These are phyloP conservation scores for Nyctibius bracteatus DNA, from an alignment of 2,113 vertebrate species.

Conservation along the genomic window DNA sequence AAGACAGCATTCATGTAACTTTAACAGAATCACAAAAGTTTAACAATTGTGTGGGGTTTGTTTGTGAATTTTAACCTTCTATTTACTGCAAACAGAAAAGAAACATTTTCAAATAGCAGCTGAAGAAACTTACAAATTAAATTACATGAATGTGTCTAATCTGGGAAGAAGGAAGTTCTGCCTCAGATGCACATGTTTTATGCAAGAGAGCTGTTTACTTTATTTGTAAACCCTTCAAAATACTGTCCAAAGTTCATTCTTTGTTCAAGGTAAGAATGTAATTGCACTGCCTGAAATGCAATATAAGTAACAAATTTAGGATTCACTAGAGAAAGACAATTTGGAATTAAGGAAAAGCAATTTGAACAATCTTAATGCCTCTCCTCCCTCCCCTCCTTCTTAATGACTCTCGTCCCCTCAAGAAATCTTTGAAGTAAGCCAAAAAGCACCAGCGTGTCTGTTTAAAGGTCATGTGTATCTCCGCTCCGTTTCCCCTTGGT, in stretches of 20 bases:
- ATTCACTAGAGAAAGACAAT: constrained; percentile 33
- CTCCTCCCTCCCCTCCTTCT: not conserved
- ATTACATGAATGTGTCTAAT: not conserved
- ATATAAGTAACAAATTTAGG: not conserved
- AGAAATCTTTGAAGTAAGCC: constrained; percentile 1
- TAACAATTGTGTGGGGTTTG: not conserved
- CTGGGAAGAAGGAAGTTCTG: constrained; percentile 35
- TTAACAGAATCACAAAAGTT: constrained; percentile 11
- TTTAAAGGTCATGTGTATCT: constrained; percentile 30
- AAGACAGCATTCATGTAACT: constrained; percentile 5
- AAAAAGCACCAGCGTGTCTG: not conserved
- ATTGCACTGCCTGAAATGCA: not conserved
- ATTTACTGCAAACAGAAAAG: not conserved
- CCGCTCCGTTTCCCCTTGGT: not conserved
- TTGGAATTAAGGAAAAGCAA: constrained; percentile 28
- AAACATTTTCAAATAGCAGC: not conserved
- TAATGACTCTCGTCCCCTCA: not conserved
- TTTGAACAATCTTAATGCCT: not conserved
- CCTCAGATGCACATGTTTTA: not conserved
- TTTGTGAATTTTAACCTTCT: not conserved
- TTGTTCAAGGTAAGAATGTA: constrained; percentile 46
- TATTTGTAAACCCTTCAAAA: constrained; percentile 39
- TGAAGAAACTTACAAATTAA: not conserved
- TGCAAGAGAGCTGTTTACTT: constrained; percentile 39
- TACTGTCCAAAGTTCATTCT: constrained; percentile 15